Evolutionary conservation across 2,113 vertebrate species (phyloP).

Genomic region (Psephotus haematonotus): DNA sequence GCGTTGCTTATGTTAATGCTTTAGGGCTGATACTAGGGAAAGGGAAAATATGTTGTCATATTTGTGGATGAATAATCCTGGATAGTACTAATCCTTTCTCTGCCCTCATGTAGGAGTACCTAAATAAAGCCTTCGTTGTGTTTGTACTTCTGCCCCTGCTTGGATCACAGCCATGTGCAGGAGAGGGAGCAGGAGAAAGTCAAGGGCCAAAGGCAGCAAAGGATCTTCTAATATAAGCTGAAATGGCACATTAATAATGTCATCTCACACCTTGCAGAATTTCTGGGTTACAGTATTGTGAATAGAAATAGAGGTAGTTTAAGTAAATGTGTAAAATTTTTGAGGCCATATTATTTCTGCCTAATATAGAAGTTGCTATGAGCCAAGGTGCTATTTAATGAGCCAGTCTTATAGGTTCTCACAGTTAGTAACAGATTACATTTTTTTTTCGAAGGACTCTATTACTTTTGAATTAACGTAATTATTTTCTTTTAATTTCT

Average conservation of each 20-base stretch:
- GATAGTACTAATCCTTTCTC: neutral
- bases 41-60: neutral
- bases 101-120: neutral
- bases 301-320: neutral
- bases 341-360: neutral
- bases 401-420: neutral
- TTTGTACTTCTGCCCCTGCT: neutral
- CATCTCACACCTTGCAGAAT: neutral
- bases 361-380: neutral
- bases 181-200: neutral
- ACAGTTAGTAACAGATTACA: neutral
- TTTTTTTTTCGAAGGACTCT: neutral
- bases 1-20: neutral
- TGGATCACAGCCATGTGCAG: rapidly evolving
- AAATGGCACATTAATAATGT: neutral
- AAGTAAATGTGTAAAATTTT: neutral
- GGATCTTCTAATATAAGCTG: neutral
- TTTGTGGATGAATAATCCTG: neutral
- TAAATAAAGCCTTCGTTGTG: neutral
- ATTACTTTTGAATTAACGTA: neutral
- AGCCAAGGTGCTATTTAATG: neutral
- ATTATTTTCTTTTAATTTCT: neutral
- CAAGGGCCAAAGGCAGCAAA: neutral
- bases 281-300: neutral
- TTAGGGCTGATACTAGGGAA: neutral